Evolutionary conservation across 2,888 invertebrate species (phyloP).

Genomic region (Drosophila helvetica): DNA sequence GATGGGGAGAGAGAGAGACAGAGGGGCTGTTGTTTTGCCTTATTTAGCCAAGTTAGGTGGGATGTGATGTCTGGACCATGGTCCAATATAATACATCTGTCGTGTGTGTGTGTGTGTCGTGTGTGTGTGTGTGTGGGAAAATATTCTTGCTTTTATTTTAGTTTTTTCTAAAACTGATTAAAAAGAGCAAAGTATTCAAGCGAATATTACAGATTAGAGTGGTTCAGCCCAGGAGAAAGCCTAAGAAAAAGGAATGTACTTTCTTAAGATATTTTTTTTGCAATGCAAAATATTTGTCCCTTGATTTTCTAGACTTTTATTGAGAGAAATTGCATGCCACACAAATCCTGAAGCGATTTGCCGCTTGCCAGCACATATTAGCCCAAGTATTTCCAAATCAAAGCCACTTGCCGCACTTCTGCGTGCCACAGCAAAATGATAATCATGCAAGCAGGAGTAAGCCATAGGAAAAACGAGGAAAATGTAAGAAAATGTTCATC

Average conservation of each 20-base stretch:
- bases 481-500: constrained; percentile 41
- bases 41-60: constrained; percentile 36
- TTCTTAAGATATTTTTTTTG: no score
- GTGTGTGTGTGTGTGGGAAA: constrained; percentile 24
- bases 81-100: constrained; percentile 42
- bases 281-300: no score
- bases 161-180: background rate
- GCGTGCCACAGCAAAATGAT: constrained; percentile 33
- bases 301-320: no score
- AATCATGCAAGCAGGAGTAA: no score
- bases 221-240: background rate
- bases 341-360: background rate
- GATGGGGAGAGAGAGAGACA: background rate
- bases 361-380: no score
- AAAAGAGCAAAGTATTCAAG: background rate
- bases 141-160: constrained; percentile 1
- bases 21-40: constrained; percentile 34
- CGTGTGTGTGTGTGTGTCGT: constrained; percentile 10
- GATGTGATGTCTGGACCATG: constrained; percentile 18
- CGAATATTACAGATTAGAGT: background rate
- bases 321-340: background rate
- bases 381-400: constrained; percentile 27
- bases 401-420: constrained; percentile 17
- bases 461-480: constrained; percentile 25
- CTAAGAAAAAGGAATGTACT: no score